Evolutionary conservation across 1,140 invertebrate genomes (phyloP).

Genomic region (Penaeus japonicus): DNA sequence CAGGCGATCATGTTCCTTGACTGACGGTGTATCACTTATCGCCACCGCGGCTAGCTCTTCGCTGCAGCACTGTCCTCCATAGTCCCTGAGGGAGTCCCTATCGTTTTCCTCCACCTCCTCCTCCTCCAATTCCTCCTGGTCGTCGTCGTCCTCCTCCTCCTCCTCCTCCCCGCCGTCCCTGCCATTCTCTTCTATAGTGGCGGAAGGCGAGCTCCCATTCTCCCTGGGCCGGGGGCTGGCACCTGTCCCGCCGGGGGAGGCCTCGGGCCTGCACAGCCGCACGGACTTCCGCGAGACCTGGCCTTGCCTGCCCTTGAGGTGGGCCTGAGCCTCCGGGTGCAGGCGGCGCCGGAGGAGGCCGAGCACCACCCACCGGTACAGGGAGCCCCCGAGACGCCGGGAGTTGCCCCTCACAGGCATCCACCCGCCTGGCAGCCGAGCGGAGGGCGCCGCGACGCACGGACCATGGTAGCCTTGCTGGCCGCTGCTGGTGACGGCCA

Average conservation of each 20-base stretch:
- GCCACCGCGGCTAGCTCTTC: background rate
- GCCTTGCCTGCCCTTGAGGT: background rate
- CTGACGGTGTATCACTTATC: no score
- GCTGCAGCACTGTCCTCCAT: background rate
- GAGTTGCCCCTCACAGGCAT: constrained; percentile 50
- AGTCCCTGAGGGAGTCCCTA: background rate
- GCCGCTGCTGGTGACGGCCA: background rate
- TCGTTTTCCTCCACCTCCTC: background rate
- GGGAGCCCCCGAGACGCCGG: constrained; percentile 43
- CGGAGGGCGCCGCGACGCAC: background rate
- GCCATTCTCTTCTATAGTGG: background rate
- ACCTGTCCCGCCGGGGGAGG: background rate
- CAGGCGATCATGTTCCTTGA: no score
- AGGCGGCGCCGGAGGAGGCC: constrained; percentile 37
- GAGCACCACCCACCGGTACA: constrained; percentile 44
- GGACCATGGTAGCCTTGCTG: constrained; percentile 14
- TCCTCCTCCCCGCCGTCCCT: constrained; percentile 9
- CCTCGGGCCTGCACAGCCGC: background rate
- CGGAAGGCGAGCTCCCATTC: background rate
- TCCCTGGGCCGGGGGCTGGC: background rate
- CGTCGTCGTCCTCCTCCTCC: background rate
- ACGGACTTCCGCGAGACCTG: background rate
- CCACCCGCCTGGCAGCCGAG: constrained; percentile 10
- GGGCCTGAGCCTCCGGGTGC: background rate
- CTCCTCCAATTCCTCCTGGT: background rate